Evolutionary conservation across 2,797 vertebrate species (phyloP), one percentile per base, ranked within the genome.

Genomic region (Macrochelys suwanniensis): DNA sequence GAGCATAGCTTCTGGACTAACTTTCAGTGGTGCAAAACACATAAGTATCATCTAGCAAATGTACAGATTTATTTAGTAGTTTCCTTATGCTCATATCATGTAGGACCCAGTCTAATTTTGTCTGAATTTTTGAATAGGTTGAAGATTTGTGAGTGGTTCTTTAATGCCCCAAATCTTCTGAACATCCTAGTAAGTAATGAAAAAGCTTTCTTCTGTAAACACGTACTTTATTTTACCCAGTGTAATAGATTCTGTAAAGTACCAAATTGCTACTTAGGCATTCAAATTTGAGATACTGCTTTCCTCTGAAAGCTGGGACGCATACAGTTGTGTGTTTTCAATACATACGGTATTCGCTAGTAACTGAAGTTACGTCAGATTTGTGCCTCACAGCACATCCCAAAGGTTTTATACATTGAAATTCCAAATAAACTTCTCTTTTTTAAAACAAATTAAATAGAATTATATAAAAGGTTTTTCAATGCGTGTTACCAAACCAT

Each of bases 11-110:
- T 81, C n/a, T 21, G 71, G 45, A 47, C 8, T n/a, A 42, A 12
- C 5, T 92, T 94, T 56, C 23, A 90, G 10, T 51, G 84, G 87
- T 91, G 26, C 8, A 87, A 65, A 25, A 59, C 23, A 74, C 21
- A 82, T 31, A 12, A 90, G 54, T 91, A 90, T 16, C 49, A 94
- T 31, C 37, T 68, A 92, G 90, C 42, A 96, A 59, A 80, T 16
- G 7, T 19, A 15, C 12, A 84, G 1, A 42, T 85, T 81, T 89
- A 61, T 1, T 13, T 80, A 17, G 10, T 21, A 91, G 15, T 77
- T 94, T 81, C 71, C 26, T 53, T 33, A 57, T 2, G 5, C 7
- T 87, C 5, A 81, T 51, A 4, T 33, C 49, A 83, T 80, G 87
- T 95, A 21, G 9, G 85, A 4, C 3, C 15, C 42, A 71, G 13